These are phyloP conservation scores for Paragorgia papillata DNA, from an alignment of 92 coral and sea anemone genomes.

Conservation along the genomic window DNA sequence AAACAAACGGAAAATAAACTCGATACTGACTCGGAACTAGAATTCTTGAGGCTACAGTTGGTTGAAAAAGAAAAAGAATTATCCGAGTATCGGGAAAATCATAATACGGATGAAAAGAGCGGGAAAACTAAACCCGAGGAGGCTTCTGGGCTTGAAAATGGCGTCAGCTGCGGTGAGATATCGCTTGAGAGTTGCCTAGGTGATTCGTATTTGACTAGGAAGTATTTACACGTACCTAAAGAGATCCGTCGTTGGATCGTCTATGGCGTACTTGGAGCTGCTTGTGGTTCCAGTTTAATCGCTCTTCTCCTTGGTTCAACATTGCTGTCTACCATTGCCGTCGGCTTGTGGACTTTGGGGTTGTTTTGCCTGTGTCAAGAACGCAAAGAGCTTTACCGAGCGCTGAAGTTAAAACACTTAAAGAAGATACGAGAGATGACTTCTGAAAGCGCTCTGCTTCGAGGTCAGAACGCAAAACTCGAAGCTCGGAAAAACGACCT, in stretches of 20 bases:
- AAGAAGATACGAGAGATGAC: slow-evolving; percentile 64
- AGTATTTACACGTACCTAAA: slow-evolving; percentile 3
- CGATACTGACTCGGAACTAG: slow-evolving; percentile 66
- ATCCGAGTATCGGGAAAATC: background rate
- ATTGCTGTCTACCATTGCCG: slow-evolving; percentile 9
- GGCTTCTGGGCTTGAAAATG: background rate
- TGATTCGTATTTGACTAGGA: slow-evolving; percentile 6
- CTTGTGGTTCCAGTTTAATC: background rate
- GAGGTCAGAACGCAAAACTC: slow-evolving; percentile 64
- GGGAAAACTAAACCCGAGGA: background rate
- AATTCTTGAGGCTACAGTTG: slow-evolving; percentile 49
- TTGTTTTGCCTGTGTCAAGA: slow-evolving; percentile 20
- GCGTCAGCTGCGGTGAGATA: background rate
- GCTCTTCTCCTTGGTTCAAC: background rate
- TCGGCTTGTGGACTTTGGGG: slow-evolving; percentile 32
- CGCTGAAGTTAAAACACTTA: slow-evolving; percentile 67
- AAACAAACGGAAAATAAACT: slow-evolving; percentile 60
- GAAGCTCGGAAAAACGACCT: slow-evolving; percentile 62
- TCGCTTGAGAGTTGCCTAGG: slow-evolving; percentile 16
- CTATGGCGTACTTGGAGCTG: background rate
- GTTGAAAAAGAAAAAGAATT: slow-evolving; percentile 30
- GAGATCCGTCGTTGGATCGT: background rate
- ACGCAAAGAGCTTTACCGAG: slow-evolving; percentile 78
- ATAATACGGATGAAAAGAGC: slow-evolving; percentile 61
- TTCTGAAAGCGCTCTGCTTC: slow-evolving; percentile 61